Conservation (phyloP, 1,140 invertebrate species). For the Bathynomus jamesi region DNA sequence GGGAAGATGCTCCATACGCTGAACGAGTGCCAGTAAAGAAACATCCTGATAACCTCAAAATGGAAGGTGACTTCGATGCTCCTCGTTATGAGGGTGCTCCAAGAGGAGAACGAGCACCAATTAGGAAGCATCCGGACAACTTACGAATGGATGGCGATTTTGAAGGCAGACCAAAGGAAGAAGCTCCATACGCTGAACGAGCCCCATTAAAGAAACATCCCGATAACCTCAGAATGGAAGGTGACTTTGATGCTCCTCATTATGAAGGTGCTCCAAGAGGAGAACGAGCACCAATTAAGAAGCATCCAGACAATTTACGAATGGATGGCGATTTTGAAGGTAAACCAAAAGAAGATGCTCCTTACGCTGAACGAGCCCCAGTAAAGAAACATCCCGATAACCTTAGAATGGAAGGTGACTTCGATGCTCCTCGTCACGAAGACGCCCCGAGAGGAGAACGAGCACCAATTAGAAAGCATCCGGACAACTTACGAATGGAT, state of each 20-base stretch:
- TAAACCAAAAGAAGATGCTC: constrained; percentile 31
- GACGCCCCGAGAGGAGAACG: constrained; percentile 41
- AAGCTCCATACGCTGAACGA: constrained; percentile 29
- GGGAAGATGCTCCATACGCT: neutral
- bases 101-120: constrained; percentile 49
- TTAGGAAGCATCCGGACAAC: constrained; percentile 54
- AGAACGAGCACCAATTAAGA: constrained; percentile 37
- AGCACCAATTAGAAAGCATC: constrained; percentile 42
- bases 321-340: constrained; percentile 56
- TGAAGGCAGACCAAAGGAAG: constrained; percentile 44
- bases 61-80: constrained; percentile 40
- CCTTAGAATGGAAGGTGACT: constrained; percentile 33
- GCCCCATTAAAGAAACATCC: constrained; percentile 41
- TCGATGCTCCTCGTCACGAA: constrained; percentile 5
- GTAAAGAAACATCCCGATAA: constrained; percentile 41
- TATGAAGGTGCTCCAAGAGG: constrained; percentile 41
- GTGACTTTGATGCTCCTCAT: constrained; percentile 43
- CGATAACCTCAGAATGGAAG: constrained; percentile 52
- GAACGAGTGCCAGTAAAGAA: constrained; percentile 38
- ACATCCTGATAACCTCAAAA: constrained; percentile 38
- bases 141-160: constrained; percentile 56
- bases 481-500: constrained; percentile 51
- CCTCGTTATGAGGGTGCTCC: constrained; percentile 40
- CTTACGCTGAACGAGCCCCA: constrained; percentile 42
- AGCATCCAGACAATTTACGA: constrained; percentile 19